Evolutionary conservation across 2,888 invertebrate species (phyloP), one percentile per base, ranked within the genome.

Genomic region (Poecilus cupreus): DNA sequence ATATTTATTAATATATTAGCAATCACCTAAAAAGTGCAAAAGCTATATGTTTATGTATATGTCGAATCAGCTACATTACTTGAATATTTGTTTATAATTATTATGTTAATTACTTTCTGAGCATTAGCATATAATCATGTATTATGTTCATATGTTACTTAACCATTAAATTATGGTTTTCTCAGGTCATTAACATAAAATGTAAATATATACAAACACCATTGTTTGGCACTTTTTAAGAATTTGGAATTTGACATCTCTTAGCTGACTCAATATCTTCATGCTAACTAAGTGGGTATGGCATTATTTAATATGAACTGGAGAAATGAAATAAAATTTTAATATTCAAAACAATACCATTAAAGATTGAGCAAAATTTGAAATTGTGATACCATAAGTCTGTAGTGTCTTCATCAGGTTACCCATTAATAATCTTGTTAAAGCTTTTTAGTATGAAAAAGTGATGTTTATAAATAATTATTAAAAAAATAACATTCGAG

Each of bases 91-190:
- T 37, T 68, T 60, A 26, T 26, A 60, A 24, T 26, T 26, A 60
- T 26, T 60, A 60, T 60, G 64, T 37, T 68, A 68, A 68, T 68
- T 68, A 68, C 32, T 32, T 22, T 24, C 60, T 60, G 13, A 4
- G 6, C 26, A 60, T 60, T 60, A 60, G 6, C 37, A 68, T 68
- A 37, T 68, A 68, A 68, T 68, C 32, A 68, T 37, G 37, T 11
- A 68, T 68, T 37, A 64, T 57, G 60, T 60, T 54, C 1, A 54
- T 22, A 54, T n/a, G 22, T 60, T 68, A 68, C 64, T 39, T 68
- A 68, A 68, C 16, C 16, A 32, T 37, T 68, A 68, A 68, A 68
- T 68, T 68, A 68, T 37, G 37, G 64, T 60, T 60, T 60, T 60
- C 60, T 26, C 3, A n/a, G 24, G 6, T 8, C 60, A 60, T 60